A percentile compares a stretch with the other conserved stretches of the same genome.
phyloP scores from a whole-genome alignment of 2,888 invertebrate species.

The Melipona beecheii region DNA sequence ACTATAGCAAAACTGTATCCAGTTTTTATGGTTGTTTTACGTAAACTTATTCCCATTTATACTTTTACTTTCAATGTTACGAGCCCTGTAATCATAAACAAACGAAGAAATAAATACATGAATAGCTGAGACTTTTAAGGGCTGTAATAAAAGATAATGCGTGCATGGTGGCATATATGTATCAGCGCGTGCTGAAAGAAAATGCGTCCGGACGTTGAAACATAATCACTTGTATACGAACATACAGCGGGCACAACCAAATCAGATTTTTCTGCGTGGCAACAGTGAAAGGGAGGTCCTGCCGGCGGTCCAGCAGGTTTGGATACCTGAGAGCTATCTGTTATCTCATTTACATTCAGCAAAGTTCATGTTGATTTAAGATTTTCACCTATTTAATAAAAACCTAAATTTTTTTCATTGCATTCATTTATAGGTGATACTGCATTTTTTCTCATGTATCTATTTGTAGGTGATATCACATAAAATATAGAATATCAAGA shows the following conservation, averaged over 20 bases:
- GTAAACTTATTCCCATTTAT: constrained; percentile 14
- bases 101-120: background rate
- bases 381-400: background rate
- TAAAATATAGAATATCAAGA: background rate
- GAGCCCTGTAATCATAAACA: background rate
- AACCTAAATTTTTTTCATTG: background rate
- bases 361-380: constrained; percentile 7
- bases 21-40: background rate
- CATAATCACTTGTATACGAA: background rate
- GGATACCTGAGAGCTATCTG: constrained; percentile 66
- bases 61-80: background rate
- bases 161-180: background rate
- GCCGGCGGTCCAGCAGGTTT: constrained; percentile 66
- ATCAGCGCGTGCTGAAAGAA: constrained; percentile 12
- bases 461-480: background rate
- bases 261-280: constrained; percentile 69
- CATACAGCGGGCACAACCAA: constrained; percentile 14
- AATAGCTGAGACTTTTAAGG: background rate
- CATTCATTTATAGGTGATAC: background rate
- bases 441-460: background rate
- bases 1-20: background rate
- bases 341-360: constrained; percentile 46
- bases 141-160: too few relatives aligned
- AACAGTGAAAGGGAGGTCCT: constrained; percentile 78
- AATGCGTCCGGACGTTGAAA: background rate